Conservation (phyloP, 2,888 invertebrate genomes). For the Exocentrus adspersus region DNA sequence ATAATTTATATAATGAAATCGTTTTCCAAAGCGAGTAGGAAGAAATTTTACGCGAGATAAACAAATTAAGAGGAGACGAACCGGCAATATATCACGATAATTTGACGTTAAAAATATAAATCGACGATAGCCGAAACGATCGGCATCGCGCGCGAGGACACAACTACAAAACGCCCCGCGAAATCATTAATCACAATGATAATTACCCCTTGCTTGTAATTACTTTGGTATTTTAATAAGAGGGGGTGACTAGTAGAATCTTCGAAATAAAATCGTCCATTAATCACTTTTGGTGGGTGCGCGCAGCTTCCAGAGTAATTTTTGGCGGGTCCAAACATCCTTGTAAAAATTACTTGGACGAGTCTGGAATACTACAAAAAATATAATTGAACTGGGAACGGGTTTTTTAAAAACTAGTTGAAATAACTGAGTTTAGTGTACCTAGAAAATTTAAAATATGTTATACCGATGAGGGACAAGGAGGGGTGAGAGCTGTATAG, state of each 20-base stretch:
- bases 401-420: too few species aligned
- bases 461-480: too few species aligned
- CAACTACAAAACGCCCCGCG: slow-evolving; percentile 45
- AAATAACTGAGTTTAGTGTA: too few species aligned
- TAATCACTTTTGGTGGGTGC: slow-evolving; percentile 44
- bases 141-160: slow-evolving; percentile 31
- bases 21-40: not conserved
- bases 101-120: slow-evolving; percentile 36
- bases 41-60: slow-evolving; percentile 1
- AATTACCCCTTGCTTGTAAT: slow-evolving; percentile 49
- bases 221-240: slow-evolving; percentile 52
- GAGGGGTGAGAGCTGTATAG: too few species aligned
- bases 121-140: slow-evolving; percentile 38
- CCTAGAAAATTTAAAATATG: too few species aligned
- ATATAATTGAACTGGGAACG: too few species aligned
- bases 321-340: slow-evolving; percentile 37
- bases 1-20: slow-evolving; percentile 1
- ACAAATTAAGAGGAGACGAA: slow-evolving; percentile 25
- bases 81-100: slow-evolving; percentile 38
- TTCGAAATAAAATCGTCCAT: slow-evolving; percentile 55
- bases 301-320: slow-evolving; percentile 31
- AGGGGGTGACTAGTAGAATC: slow-evolving; percentile 53
- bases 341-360: too few species aligned
- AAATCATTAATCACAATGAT: slow-evolving; percentile 50
- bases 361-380: too few species aligned